A percentile compares a stretch with the other conserved stretches of the same genome.
Evolutionary conservation across 2,113 vertebrate species (phyloP).

Genomic region (Brachyhypopomus occidentalis): DNA sequence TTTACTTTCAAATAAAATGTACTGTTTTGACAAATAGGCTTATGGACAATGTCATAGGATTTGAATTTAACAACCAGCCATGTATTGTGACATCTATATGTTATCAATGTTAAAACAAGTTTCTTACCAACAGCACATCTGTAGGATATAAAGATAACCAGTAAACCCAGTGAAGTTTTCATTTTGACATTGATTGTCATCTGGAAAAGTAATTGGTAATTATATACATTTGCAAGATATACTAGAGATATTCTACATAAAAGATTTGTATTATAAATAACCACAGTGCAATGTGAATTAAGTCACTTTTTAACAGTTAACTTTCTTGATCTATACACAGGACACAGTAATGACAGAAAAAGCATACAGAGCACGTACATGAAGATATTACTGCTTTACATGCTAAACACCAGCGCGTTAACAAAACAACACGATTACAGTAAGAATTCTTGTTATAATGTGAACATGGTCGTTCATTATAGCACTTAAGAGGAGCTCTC

Average conservation of each 20-base stretch:
- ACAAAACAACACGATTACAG: neutral
- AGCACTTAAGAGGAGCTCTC: too few species aligned
- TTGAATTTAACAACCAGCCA: neutral
- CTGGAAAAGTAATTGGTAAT: slow-evolving; percentile 23
- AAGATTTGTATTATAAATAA: neutral
- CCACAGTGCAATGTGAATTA: neutral
- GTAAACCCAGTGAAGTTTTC: neutral
- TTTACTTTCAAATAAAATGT: too few species aligned
- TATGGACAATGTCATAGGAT: neutral
- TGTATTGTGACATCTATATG: neutral
- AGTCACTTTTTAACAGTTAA: neutral
- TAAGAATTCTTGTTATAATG: neutral
- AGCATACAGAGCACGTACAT: neutral
- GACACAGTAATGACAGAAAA: neutral
- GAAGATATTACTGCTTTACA: neutral
- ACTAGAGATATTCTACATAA: too few species aligned
- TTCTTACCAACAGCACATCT: slow-evolving; percentile 32
- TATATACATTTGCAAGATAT: neutral
- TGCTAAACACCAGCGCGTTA: neutral
- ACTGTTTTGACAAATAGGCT: neutral
- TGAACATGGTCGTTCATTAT: too few species aligned
- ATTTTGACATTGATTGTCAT: slow-evolving; percentile 25
- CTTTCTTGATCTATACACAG: neutral
- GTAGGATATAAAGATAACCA: slow-evolving; percentile 17
- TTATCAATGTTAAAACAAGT: neutral